Percentiles rank a stretch among this genome's conserved stretches.
These are phyloP conservation scores for Sycon ciliatum DNA, from an alignment of 37 sponge, comb jelly and placozoan species.

Conservation along the genomic window DNA sequence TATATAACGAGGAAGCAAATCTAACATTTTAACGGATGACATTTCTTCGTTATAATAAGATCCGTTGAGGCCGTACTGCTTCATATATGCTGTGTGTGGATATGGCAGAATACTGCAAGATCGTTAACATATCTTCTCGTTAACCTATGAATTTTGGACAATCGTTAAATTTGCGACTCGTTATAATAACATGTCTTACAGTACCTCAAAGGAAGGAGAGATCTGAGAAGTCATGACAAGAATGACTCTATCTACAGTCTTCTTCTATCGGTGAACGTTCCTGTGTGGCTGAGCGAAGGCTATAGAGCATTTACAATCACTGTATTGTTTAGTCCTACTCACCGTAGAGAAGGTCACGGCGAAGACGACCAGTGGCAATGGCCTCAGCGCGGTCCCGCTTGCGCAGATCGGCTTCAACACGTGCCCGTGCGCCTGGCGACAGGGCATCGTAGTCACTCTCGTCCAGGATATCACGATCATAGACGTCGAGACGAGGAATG, in stretches of 20 bases:
- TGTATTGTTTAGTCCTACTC: constrained; percentile 25
- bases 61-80: no score
- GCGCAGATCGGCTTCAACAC: constrained; percentile 71
- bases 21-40: no score
- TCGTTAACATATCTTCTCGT: no score
- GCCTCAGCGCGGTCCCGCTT: constrained; percentile 77
- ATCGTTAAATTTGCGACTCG: not conserved
- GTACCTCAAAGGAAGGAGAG: no score
- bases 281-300: constrained; percentile 11
- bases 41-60: no score
- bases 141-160: no score
- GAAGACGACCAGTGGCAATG: constrained; percentile 59
- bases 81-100: no score
- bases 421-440: constrained; percentile 55
- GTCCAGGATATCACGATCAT: constrained; percentile 61
- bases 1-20: no score
- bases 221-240: not conserved
- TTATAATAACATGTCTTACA: not conserved
- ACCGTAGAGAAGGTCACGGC: constrained; percentile 81
- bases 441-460: constrained; percentile 52
- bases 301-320: not conserved
- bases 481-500: constrained; percentile 85
- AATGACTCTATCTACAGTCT: not conserved
- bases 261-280: not conserved
- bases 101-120: no score